Evolutionary conservation across 2,888 invertebrate genomes (phyloP).

Genomic region (Pachymerium ferrugineum): DNA sequence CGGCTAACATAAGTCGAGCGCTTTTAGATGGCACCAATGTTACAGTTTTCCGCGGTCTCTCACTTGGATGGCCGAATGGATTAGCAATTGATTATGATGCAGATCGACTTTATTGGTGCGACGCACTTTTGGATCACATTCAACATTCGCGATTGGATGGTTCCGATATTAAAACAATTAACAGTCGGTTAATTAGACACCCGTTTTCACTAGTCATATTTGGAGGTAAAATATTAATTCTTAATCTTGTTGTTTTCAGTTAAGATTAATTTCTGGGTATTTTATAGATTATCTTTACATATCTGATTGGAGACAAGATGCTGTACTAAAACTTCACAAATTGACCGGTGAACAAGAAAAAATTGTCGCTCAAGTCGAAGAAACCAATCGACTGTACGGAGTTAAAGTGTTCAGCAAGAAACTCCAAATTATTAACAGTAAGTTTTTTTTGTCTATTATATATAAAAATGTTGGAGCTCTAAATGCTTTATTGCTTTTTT

Average conservation of each 20-base stretch:
- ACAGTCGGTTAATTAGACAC: constrained; percentile 75
- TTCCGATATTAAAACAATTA: constrained; percentile 80
- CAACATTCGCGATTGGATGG: constrained; percentile 90
- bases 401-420: constrained; percentile 60
- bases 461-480: constrained; percentile 55
- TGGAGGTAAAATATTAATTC: constrained; percentile 36
- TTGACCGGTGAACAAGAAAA: constrained; percentile 80
- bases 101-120: constrained; percentile 94
- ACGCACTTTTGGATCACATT: constrained; percentile 90
- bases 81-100: constrained; percentile 83
- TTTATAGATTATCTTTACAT: constrained; percentile 81
- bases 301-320: constrained; percentile 93
- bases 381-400: constrained; percentile 82
- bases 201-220: constrained; percentile 89
- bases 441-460: constrained; percentile 35
- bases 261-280: constrained; percentile 1
- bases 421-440: constrained; percentile 41
- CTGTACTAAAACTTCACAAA: constrained; percentile 85
- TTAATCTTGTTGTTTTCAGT: background rate
- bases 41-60: constrained; percentile 79
- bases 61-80: constrained; percentile 96
- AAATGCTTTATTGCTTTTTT: background rate
- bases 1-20: constrained; percentile 91
- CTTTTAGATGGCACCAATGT: constrained; percentile 82
- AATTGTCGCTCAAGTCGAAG: constrained; percentile 78